Evolutionary conservation across 2,113 vertebrate genomes (phyloP), one percentile per base, ranked within the genome.

Genomic region (Carassius gibelio): DNA sequence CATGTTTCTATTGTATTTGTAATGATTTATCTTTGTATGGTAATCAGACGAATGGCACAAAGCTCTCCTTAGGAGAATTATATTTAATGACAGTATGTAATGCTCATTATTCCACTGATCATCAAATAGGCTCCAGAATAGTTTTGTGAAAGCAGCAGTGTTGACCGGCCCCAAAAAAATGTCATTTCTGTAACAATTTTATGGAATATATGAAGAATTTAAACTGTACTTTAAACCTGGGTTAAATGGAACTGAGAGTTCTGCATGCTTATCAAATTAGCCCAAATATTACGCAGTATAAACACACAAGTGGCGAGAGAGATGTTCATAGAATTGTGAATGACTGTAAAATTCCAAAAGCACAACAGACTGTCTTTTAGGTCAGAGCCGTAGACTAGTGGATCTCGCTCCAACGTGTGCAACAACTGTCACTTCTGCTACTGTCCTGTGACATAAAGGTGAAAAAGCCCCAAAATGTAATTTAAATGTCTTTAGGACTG

Each of bases 1-100:
- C 66, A 69, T 36, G 66, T 19, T 69, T 69, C 38, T 23, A 72
- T 72, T 72, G 69, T 72, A 72, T 72, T 72, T 72, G 69, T n/a
- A 72, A n/a, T 72, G 69, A 72, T 72, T 72, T 45, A n/a, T 72
- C 19, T 72, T 72, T 72, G 19, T 72, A 45, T 45, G 10, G 38
- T 42, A 42, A 72, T 72, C 19, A 45, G 38, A 45, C 19, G 21
- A 11, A 72, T 13, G 5, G 69, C 38, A 72, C 69, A 11, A 45
- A 42, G 38, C 19, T 5, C 69, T 72, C 38, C 21, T 45, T 19
- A 72, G 38, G 9, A 72, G 38, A 45, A 1, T 42, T 57, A 72
- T 72, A 72, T 72, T 45, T 45, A 72, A 69, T 69, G 66, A 11
- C 48, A 1, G 9, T 45, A 38, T 45, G 38, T 45, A 36, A 36